phyloP scores from a whole-genome alignment of 2,113 vertebrate species.

The Australoheros scitulus region DNA sequence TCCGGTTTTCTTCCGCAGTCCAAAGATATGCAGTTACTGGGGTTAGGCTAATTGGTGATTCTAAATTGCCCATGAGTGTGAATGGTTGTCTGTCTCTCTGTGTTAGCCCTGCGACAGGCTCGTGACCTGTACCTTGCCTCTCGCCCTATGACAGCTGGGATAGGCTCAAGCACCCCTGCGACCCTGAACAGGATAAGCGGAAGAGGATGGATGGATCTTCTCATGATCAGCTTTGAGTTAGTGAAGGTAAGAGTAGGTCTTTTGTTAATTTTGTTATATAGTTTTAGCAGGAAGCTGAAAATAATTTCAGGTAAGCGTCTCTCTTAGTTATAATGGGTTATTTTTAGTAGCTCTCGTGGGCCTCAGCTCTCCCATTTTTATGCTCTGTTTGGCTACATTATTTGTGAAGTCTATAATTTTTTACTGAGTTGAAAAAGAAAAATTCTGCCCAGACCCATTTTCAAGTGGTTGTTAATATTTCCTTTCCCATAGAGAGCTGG shows the following conservation, averaged over 20 bases:
- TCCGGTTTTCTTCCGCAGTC: too few species aligned
- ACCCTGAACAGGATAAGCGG: too few species aligned
- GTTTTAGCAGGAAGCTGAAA: background rate
- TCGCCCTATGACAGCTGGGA: too few species aligned
- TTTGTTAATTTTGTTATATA: constrained; percentile 6
- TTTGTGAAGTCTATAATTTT: background rate
- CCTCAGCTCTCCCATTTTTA: background rate
- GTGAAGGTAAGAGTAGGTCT: background rate
- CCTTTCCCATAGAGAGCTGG: background rate
- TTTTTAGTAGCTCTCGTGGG: background rate
- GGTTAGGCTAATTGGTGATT: too few species aligned
- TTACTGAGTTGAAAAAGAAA: background rate
- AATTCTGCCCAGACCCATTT: background rate
- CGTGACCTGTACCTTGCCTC: too few species aligned
- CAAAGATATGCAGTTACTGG: too few species aligned
- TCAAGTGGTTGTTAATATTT: constrained; percentile 6
- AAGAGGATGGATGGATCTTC: too few species aligned
- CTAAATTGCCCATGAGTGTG: too few species aligned
- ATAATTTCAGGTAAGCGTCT: background rate
- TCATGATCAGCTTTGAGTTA: background rate
- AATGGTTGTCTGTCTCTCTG: too few species aligned
- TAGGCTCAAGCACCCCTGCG: too few species aligned
- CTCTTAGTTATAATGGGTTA: background rate
- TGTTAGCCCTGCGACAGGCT: too few species aligned
- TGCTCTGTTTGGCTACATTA: background rate